A percentile compares a stretch with the other conserved stretches of the same genome.
These are phyloP conservation scores for Engraulis encrasicolus DNA, from an alignment of 2,113 vertebrate species.

Conservation along the genomic window DNA sequence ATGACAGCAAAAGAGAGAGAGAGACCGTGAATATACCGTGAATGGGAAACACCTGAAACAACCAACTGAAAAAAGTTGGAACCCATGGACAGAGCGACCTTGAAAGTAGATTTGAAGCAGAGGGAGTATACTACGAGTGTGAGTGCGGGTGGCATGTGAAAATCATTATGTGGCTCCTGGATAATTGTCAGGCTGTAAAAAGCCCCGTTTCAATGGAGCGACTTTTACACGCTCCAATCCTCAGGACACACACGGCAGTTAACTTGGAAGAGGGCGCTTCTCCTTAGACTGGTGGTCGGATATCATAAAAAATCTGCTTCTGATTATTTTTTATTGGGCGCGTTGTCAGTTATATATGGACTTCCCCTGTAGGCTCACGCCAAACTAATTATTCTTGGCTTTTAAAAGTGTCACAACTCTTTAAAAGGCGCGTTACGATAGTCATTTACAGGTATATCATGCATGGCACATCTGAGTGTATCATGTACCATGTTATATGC, in stretches of 20 bases:
- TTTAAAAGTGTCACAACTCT: not conserved
- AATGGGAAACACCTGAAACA: not conserved
- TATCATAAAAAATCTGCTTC: not conserved
- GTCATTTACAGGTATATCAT: not conserved
- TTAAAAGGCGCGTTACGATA: not conserved
- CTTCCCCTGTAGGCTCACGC: not conserved
- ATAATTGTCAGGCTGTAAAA: not conserved
- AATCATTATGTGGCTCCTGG: slow-evolving; percentile 10
- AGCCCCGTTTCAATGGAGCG: not conserved
- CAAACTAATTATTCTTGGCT: not conserved
- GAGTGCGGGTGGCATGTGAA: not conserved
- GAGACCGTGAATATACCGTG: too few relatives aligned
- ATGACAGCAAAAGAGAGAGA: not conserved
- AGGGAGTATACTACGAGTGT: not conserved
- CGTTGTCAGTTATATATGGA: not conserved
- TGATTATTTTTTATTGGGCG: slow-evolving; percentile 4
- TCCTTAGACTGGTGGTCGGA: not conserved
- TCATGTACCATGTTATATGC: not conserved
- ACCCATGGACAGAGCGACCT: not conserved
- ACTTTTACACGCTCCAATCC: not conserved
- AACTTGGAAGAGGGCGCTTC: not conserved
- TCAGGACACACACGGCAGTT: not conserved
- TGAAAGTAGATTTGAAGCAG: not conserved
- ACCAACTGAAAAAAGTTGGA: not conserved
- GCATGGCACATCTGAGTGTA: not conserved